Evolutionary conservation across 1,140 invertebrate species (phyloP), one percentile per base, ranked within the genome.

Genomic region (Bombus pyrosoma): DNA sequence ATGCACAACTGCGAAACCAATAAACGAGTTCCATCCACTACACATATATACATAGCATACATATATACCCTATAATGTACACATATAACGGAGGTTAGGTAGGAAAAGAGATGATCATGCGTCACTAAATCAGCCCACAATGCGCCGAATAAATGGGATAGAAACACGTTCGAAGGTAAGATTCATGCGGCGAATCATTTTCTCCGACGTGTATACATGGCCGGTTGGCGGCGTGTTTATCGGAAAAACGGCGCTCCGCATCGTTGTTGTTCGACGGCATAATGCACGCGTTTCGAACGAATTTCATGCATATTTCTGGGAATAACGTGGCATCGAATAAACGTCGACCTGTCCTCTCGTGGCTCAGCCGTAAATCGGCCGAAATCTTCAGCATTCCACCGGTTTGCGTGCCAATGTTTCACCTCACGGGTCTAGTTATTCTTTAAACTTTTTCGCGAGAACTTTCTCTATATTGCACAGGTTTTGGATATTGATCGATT

Each of bases 171-270:
- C 75, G 74, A 22, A 81, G 64, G 84, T 62, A 85, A 89, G 88
- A 90, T 90, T 90, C 89, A 62, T 59, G 82, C 69, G 77, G 53
- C 37, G 82, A 89, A 90, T 90, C 89, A 90, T 90, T 83, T 83
- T 87, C 88, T 77, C 85, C 83, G 89, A 87, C 81, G 82, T 71
- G 68, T 82, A 78, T 41, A 73, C 80, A 77, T 80, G 78, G 74
- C 57, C 53, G 64, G 10, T 28, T 43, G 32, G 34, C 43, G 64
- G 34, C 41, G 80, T 57, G 79, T 89, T 86, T 89, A 89, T 81
- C 84, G 84, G 71, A 37, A 68, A 74, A 75, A 68, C 43, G 41
- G 22, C 64, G 34, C 32, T 75, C 43, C 71, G 37, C 39, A 57
- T 53, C 47, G 43, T 59, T 62, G 53, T 43, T 41, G 39, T 79